Evolutionary conservation across 1,140 invertebrate species (phyloP), one percentile per base, ranked within the genome.

Genomic region (Nasonia vitripennis): DNA sequence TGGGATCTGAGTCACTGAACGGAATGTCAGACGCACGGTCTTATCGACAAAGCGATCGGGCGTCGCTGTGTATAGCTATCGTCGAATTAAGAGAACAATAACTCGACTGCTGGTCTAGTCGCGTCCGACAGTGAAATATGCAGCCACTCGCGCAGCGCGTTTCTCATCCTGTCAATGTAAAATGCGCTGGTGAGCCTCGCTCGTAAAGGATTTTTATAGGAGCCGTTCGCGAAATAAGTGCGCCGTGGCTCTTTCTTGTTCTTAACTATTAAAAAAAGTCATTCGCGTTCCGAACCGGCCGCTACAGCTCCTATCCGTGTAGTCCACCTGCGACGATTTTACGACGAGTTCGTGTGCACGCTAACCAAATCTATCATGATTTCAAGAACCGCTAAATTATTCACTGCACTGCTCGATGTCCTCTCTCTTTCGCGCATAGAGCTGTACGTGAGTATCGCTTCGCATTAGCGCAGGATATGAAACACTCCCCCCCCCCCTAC

Each of bases 231-330:
- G 41, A 73, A 73, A 71, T 81, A 71, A 74, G 68, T 70, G 37
- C n/a, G 14, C 17, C 20, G 17, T 4, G 55, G 20, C 45, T 81
- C 41, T 37, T 81, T 45, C 45, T 81, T 81, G n/a, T 51, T 73
- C 68, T 51, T 74, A 73, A 51, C 68, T 81, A 73, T 81, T 81
- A 81, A 81, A 78, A 73, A 81, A 73, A 81, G 80, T 81, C 68
- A 81, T 81, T 81, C 23, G 55, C 20, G 1, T 11, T 23, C 17
- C 31, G 23, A 78, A 55, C 67, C 41, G 34, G 62, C 31, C 31
- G 10, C 62, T 68, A 27, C 27, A 27, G 27, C 62, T 0, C 62
- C 62, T 68, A 4, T 70, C 34, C 27, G 20, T 11, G 2, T 70
- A 70, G 78, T 55, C 45, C 70, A 31, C 41, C 80, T 74, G 68